phyloP scores from a whole-genome alignment of 2,113 vertebrate species.

The Trichomycterus rosablanca region DNA sequence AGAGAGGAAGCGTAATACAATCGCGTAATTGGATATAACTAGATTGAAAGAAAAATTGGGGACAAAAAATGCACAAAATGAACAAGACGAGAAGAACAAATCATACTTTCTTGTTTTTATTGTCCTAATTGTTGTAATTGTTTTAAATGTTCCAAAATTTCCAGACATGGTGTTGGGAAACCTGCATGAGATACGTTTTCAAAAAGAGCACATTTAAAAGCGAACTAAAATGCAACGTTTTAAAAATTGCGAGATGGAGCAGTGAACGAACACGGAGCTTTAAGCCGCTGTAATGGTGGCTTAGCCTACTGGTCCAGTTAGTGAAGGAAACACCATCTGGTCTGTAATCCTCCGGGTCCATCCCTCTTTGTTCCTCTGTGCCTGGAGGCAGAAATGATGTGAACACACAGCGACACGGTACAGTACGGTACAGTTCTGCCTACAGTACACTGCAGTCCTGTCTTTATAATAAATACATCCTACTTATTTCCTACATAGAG shows the following conservation, averaged over 20 bases:
- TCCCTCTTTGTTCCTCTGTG: constrained; percentile 23
- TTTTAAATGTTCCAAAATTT: not conserved
- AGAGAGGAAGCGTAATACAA: no score
- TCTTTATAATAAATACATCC: no score
- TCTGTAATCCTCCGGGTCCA: constrained; percentile 30
- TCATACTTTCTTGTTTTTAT: not conserved
- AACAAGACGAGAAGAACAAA: not conserved
- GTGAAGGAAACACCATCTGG: constrained; percentile 62
- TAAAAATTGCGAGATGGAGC: constrained; percentile 48
- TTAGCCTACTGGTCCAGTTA: constrained; percentile 71
- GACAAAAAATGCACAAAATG: no score
- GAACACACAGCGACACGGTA: not conserved
- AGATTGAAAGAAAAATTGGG: no score
- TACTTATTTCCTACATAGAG: no score
- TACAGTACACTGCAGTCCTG: no score
- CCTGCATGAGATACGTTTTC: not conserved
- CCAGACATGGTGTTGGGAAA: not conserved
- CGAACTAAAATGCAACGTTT: no score
- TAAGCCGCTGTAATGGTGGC: constrained; percentile 65
- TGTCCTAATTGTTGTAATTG: no score
- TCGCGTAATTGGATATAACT: no score
- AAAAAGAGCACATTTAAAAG: no score
- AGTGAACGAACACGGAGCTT: constrained; percentile 48
- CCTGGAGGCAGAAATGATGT: constrained; percentile 12
- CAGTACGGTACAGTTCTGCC: no score